Evolutionary conservation across 1,140 invertebrate genomes (phyloP).

Genomic region (Lamellibrachia luymesi): DNA sequence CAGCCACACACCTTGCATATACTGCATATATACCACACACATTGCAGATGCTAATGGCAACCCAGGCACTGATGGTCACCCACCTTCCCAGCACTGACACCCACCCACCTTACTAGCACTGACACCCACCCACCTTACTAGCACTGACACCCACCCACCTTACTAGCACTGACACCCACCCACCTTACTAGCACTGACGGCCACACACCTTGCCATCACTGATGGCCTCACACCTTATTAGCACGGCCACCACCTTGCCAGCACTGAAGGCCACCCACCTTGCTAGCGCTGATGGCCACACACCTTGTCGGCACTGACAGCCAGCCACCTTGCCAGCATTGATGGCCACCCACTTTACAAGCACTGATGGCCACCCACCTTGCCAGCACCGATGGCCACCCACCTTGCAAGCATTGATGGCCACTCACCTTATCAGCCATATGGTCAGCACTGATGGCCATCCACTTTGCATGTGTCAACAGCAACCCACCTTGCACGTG

Average conservation of each 20-base stretch:
- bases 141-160: too few species aligned
- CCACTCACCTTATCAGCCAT: not conserved
- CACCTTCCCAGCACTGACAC: too few species aligned
- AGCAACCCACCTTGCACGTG: constrained; percentile 49
- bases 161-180: too few species aligned
- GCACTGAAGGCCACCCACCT: not conserved
- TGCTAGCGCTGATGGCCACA: not conserved
- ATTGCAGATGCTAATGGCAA: too few species aligned
- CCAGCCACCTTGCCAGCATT: not conserved
- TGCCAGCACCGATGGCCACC: not conserved
- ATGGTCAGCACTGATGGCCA: not conserved
- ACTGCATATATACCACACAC: too few species aligned
- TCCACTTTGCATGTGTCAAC: not conserved
- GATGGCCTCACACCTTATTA: not conserved
- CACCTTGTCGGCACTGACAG: not conserved
- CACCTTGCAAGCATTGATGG: not conserved
- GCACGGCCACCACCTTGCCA: not conserved
- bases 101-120: too few species aligned
- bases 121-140: too few species aligned
- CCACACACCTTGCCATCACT: not conserved
- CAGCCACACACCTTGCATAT: constrained; percentile 47
- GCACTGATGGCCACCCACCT: not conserved
- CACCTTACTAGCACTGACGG: not conserved
- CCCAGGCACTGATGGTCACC: too few species aligned
- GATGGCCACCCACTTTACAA: not conserved